Base-by-base conservation (phyloP, 2,888 invertebrate species). In the Coremacera marginata region DNA sequence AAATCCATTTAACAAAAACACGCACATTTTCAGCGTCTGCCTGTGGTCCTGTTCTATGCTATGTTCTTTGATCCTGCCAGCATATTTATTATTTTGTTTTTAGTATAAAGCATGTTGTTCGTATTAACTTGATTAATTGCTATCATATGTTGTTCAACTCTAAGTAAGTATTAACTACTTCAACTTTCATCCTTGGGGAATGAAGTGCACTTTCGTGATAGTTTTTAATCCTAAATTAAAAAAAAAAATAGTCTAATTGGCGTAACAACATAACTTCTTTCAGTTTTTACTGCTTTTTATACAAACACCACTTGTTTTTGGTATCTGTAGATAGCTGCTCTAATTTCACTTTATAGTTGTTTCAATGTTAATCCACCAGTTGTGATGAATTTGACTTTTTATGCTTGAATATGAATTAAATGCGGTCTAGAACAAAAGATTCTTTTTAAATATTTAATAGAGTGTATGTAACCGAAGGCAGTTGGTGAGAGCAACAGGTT, bases 61-160 rank as follows among this genome's bases (percentile, higher is more conserved):
- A 37, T 11, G 44, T 44, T 14, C 11, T 44, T 44, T 44, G 44
- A 44, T 44, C 44, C 44, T 44, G 44, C 44, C 44, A 44, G 44
- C 44, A 44, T 44, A 44, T 11, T 44, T 37, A 3, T 37, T 37
- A 5, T 7, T 37, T 8, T 37, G 8, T 37, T 44, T 71, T 27
- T 37, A 44, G 34, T 74, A 5, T 8, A 60, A 68, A 68, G 68
- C 27, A 68, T 68, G 37, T 34, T 37, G 37, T 37, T 37, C 8
- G 37, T 44, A 11, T 11, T 51, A 71, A 77, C 67, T 84, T 87
- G 86, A 87, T 87, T 87, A 87, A 87, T 87, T 81, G 84, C 81
- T 79, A 82, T 86, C 87, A 85, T 84, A 82, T 85, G 84, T 83
- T 85, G 84, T 83, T 83, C 67, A 55, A 44, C n/a, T 67, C 9